Evolutionary conservation across 2,113 vertebrate species (phyloP).

Genomic region (Melanostigma gelatinosum): DNA sequence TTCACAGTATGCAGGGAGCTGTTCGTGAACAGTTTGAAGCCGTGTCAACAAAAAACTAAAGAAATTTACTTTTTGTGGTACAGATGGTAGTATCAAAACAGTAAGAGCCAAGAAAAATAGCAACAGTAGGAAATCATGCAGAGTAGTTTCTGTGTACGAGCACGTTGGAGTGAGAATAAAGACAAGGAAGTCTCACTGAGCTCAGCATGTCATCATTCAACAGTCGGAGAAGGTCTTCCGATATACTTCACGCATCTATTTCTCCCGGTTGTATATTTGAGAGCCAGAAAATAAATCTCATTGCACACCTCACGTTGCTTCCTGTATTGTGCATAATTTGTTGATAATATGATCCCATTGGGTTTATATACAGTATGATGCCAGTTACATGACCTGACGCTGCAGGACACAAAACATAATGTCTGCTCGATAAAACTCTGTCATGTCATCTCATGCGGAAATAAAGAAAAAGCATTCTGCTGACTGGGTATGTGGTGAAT

Average conservation of each 20-base stretch:
- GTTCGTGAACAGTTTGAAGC: slow-evolving; percentile 92
- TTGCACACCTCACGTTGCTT: neutral
- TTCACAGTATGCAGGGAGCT: slow-evolving; percentile 90
- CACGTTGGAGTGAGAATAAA: neutral
- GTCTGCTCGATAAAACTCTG: neutral
- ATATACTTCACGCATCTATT: neutral
- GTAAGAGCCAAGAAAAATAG: neutral
- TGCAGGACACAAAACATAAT: neutral
- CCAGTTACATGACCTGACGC: neutral
- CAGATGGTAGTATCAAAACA: neutral
- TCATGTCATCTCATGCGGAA: no score
- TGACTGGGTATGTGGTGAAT: neutral
- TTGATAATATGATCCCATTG: neutral
- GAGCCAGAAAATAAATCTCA: neutral
- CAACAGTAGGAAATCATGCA: neutral
- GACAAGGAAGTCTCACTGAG: no score
- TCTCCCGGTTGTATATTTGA: neutral
- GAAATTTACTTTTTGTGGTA: neutral
- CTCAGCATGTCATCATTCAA: neutral
- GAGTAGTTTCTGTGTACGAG: neutral
- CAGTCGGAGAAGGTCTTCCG: neutral
- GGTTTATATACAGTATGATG: neutral
- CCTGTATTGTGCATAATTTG: neutral
- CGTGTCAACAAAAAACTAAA: slow-evolving; percentile 52
- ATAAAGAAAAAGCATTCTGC: neutral